Conservation (phyloP, 2,797 vertebrate species). For the Florisuga fusca region DNA sequence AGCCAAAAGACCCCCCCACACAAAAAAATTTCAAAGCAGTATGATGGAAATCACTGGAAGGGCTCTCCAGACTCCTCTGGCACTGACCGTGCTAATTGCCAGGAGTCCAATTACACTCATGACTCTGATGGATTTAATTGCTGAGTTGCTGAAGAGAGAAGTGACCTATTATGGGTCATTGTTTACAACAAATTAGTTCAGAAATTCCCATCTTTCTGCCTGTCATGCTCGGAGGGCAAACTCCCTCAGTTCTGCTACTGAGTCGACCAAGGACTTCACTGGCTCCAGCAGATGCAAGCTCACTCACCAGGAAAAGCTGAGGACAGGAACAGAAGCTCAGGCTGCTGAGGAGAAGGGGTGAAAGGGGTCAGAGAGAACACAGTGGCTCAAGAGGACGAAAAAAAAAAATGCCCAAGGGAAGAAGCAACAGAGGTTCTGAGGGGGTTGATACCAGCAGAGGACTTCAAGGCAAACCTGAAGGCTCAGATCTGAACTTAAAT, state of each 20-base stretch:
- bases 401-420: neutral
- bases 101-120: neutral
- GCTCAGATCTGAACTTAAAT: neutral
- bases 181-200: slow-evolving; percentile 61
- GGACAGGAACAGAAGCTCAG: neutral
- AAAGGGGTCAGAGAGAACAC: neutral
- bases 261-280: neutral
- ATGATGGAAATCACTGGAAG: neutral
- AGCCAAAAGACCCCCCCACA: neutral
- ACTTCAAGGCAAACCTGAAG: neutral
- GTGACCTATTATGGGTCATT: slow-evolving; percentile 55
- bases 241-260: neutral
- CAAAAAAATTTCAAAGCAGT: neutral
- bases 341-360: neutral
- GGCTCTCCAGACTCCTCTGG: neutral
- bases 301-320: neutral
- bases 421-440: neutral
- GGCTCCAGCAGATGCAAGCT: neutral
- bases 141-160: slow-evolving; percentile 6
- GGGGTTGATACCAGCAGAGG: neutral
- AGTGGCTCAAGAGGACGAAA: neutral
- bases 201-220: slow-evolving; percentile 25
- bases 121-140: slow-evolving; percentile 37
- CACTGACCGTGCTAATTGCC: neutral
- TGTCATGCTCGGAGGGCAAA: slow-evolving; percentile 41